Percentiles rank a stretch among this genome's conserved stretches.
Evolutionary conservation across 2,797 vertebrate species (phyloP).

Genomic region (Fringilla coelebs): DNA sequence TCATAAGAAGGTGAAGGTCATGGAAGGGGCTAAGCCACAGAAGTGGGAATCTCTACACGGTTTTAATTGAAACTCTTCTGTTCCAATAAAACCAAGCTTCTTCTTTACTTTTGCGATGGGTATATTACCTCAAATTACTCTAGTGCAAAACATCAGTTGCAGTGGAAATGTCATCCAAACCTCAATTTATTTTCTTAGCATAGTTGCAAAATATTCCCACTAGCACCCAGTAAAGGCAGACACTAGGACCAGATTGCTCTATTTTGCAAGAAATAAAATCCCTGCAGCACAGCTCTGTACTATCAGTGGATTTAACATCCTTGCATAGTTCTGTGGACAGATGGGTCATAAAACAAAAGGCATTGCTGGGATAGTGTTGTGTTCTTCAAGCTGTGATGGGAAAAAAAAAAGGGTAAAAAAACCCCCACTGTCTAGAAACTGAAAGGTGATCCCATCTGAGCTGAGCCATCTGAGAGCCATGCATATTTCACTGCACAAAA

Average conservation of each 20-base stretch:
- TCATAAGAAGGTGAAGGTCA: neutral
- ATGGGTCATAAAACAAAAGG: neutral
- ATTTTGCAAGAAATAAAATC: neutral
- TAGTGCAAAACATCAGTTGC: neutral
- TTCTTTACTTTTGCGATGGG: neutral
- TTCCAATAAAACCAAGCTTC: neutral
- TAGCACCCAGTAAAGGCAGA: neutral
- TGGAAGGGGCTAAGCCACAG: neutral
- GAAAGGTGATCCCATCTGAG: neutral
- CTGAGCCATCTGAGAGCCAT: neutral
- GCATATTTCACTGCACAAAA: slow-evolving; percentile 18
- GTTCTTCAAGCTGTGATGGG: neutral
- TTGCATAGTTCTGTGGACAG: neutral
- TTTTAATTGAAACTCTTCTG: neutral
- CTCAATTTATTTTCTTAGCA: neutral
- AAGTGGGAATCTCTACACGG: neutral
- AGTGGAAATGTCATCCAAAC: neutral
- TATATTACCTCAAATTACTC: neutral
- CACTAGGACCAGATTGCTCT: neutral
- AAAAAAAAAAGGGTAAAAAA: neutral
- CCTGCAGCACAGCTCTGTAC: neutral
- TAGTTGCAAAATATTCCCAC: neutral
- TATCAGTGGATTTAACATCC: neutral
- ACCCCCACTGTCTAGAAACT: neutral
- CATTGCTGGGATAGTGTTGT: neutral